These are phyloP conservation scores for Anniella stebbinsi DNA, from an alignment of 2,797 vertebrate genomes.

Conservation along the genomic window DNA sequence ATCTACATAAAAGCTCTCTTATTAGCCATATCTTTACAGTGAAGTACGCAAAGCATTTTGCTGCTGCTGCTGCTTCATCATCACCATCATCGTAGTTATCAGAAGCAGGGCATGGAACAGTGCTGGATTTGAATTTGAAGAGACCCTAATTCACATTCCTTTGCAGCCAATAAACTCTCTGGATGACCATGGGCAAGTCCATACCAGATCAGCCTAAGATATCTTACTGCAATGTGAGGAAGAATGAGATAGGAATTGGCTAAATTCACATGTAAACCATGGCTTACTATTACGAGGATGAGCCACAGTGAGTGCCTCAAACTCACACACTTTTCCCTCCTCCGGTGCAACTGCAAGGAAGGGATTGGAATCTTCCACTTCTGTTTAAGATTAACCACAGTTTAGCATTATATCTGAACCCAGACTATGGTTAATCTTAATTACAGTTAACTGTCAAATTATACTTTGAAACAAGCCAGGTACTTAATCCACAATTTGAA, in stretches of 20 bases:
- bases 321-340: too few species aligned
- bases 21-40: neutral
- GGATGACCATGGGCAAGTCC: neutral
- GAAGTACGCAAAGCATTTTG: neutral
- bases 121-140: neutral
- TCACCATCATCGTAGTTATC: neutral
- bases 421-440: neutral
- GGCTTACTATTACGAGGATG: neutral
- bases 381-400: neutral
- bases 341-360: neutral
- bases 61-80: too few species aligned
- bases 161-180: neutral
- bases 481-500: neutral
- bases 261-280: neutral
- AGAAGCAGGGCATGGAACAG: neutral
- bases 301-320: neutral
- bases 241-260: neutral
- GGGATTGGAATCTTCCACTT: neutral
- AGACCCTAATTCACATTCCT: neutral
- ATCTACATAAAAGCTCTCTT: neutral
- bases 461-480: too few species aligned
- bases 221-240: neutral
- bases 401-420: neutral
- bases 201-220: neutral
- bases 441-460: too few species aligned